Evolutionary conservation across 2,113 vertebrate species (phyloP), one percentile per base, ranked within the genome.

Genomic region (Bagarius yarrelli): DNA sequence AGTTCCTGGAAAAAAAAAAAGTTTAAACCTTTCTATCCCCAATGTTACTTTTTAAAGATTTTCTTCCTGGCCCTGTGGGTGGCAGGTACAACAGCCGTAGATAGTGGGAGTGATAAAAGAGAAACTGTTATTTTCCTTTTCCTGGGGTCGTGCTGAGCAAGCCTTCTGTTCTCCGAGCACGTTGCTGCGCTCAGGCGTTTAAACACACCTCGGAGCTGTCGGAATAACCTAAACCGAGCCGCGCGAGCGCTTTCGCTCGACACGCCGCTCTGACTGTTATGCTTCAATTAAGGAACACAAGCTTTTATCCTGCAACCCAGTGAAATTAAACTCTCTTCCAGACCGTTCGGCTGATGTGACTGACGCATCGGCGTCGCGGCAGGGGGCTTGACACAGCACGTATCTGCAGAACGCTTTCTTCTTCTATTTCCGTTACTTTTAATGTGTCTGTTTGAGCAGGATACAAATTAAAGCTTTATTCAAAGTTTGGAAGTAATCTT

Each of bases 141-240:
- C 81, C 85, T 76, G 82, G 59, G 64, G 61, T 83, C 83, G 78
- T 76, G 84, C 83, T 85, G 85, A 66, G 85, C 77, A 50, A 72
- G 70, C 85, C 85, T 87, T 87, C 85, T 87, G 85, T 87, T 85
- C 81, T 78, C 67, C 52, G 23, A 34, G 55, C 18, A 23, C 56
- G 18, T 53, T 57, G 59, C 63, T 25, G 64, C 69, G 61, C 64
- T 83, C 73, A 11, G 69, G 56, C 73, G n/a, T 84, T 86, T 57
- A 32, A 82, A 71, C 73, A 60, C 81, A 83, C 81, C 73, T 86
- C 55, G 21, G 50, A 86, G 72, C 61, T 74, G 78, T 66, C n/a
- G 21, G 44, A 16, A 61, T 27, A 64, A 55, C 74, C 25, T 30
- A 79, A 76, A 76, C 75, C 6, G 59, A 61, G 60, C 64, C 69